phyloP scores from a whole-genome alignment of 2,113 vertebrate species.

The Pleuronectes platessa region DNA sequence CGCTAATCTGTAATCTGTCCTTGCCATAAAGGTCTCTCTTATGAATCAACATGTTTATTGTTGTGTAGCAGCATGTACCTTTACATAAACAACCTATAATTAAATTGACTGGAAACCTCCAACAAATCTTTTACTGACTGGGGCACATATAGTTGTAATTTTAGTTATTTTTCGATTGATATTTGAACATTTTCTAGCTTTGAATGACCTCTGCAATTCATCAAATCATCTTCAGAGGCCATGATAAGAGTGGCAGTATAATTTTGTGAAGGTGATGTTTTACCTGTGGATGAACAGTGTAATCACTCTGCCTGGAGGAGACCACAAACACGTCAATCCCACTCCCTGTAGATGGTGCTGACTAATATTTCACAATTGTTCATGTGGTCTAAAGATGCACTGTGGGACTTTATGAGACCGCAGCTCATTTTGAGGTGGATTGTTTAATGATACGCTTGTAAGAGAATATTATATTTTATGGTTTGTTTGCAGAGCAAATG shows the following conservation, averaged over 20 bases:
- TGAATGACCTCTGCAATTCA: neutral
- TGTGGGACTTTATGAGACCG: neutral
- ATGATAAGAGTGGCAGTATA: neutral
- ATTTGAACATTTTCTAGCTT: neutral
- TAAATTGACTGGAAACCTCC: neutral
- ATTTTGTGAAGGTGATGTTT: conserved; percentile 5
- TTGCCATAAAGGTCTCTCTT: neutral
- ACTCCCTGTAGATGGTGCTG: conserved; percentile 18
- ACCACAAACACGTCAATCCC: conserved; percentile 55
- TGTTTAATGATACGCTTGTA: neutral
- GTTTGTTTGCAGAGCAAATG: conserved; percentile 7
- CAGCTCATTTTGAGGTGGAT: neutral
- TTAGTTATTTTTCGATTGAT: neutral
- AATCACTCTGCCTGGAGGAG: conserved; percentile 82
- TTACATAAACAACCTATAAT: neutral
- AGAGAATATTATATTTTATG: neutral
- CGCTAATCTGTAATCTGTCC: neutral
- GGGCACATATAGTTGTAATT: neutral
- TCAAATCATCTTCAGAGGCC: neutral
- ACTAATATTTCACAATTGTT: neutral
- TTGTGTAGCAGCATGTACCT: neutral
- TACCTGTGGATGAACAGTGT: conserved; percentile 59
- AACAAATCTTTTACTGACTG: neutral
- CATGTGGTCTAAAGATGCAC: neutral
- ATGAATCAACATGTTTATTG: no score